Evolutionary conservation across 2,888 invertebrate genomes (phyloP), one percentile per base, ranked within the genome.

Genomic region (Drosophila austrosaltans): DNA sequence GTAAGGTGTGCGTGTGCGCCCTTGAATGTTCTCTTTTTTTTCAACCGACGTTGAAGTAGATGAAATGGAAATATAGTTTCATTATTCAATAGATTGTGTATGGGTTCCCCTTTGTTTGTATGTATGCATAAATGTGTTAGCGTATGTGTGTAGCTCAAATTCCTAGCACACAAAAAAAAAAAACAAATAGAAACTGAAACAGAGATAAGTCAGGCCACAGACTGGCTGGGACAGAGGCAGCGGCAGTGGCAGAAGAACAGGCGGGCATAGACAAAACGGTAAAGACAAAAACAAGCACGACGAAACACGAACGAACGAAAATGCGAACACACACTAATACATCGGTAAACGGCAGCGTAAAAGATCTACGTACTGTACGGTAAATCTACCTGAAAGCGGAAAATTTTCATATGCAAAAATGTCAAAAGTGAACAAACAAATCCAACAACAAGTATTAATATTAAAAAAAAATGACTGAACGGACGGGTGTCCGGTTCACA

Each of bases 321-420:
- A 78, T 78, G 74, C 68, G 42, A 73, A 68, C 67, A 65, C 53
- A 42, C 64, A 44, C 54, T 56, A 36, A 56, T 56, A 62, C 59
- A 48, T 25, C 54, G 32, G 48, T 32, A 62, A 20, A 40, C 58
- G 16, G 16, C 12, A 62, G 70, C 25, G 60, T 28, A 57, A 70
- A 75, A 84, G 76, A 87, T 82, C 69, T 48, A 48, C 76, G 56
- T 63, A 70, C 58, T 57, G 69, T 82, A 78, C 78, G 82, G 75
- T 88, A 88, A 80, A 84, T 77, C 77, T 85, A 85, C 87, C 89
- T 79, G 88, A 87, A 82, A 84, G 81, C 87, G 87, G 87, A 87
- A 89, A 89, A 87, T 89, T 79, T 84, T 82, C 68, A 63, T 84
- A 78, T 78, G 82, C 83, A 87, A 89, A 87, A 87, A 87, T 87